Base-by-base conservation (phyloP, 2,797 vertebrate genomes). In the Phyllotis vaccarum region DNA sequence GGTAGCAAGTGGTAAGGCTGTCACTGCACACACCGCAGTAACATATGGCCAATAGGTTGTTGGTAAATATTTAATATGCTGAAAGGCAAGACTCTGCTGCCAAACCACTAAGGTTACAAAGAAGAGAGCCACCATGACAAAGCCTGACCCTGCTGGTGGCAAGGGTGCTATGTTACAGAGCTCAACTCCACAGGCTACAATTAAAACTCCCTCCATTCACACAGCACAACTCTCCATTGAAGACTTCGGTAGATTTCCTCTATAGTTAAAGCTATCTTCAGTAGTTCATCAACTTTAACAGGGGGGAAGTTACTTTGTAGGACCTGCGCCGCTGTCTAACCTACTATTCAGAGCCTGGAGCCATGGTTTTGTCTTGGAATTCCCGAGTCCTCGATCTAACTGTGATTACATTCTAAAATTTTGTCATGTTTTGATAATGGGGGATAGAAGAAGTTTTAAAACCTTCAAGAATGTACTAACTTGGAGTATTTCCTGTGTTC, bases 31-130 rank as follows among this genome's bases (percentile, higher is more conserved):
- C 96, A 96, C 97, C 96, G 98, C 97, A 27, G 62, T 95, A 97
- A 99, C 99, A 99, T 99, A 98, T 98, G 99, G 99, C 98, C 96
- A 98, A 96, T 98, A 98, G 98, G 97, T 98, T 98, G 98, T 95
- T 97, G 97, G 98, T 99, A 99, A 99, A 99, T 99, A 99, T 99
- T 99, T 99, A 98, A 99, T 98, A 95, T 96, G 96, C 96, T 98
- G 99, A 99, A 99, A 99, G 98, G 49, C 96, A 98, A 99, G 98
- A 98, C 97, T 96, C 94, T 96, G 95, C 95, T 62, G 93, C 97
- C 98, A 97, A 98, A 96, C 95, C 40, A 87, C 98, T 98, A 91
- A 95, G 72, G 79, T 99, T 98, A 98, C 98, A 98, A 96, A 97
- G 95, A 97, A 97, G 97, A 98, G 95, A 98, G 97, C 90, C 90